Base-by-base conservation (phyloP, 1,140 invertebrate genomes). In the Eupeodes corollae region DNA sequence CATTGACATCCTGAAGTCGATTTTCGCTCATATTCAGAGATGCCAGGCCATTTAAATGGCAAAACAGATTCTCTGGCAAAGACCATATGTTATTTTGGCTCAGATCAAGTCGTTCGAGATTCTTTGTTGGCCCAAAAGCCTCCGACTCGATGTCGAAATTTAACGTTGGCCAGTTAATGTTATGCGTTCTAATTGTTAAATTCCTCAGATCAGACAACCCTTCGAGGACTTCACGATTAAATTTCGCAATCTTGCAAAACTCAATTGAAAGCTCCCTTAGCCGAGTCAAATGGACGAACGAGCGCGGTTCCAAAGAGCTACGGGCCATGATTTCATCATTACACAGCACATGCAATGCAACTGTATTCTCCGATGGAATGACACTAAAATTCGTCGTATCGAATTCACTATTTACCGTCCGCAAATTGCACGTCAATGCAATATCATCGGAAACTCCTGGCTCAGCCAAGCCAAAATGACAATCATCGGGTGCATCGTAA, bases 71-170 rank as follows among this genome's bases (percentile, higher is more conserved):
- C 53, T 86, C 82, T 1, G 89, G 88, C 59, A 94, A 79, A 14
- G 84, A 83, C 81, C 84, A 88, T 52, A 94, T 86, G 61, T 90
- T 90, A 64, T 92, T 92, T 54, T 78, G 81, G 56, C 86, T 88
- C 30, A 95, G 69, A 67, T 94, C 90, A 43, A 94, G 73, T 51
- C 82, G 77, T 70, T 90, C 84, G 57, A 89, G 71, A 59, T 86
- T 79, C 49, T 79, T 71, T 37, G 83, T 78, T 37, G 78, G 76
- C 18, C 72, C 70, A 64, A 88, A 91, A 48, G 80, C 83, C 46
- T 82, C 81, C 9, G 77, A 71, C 50, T 81, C 78, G 51, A 92
- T 74, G 58, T 90, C 84, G 53, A 91, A 73, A 56, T 79, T 84
- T 63, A 88, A 79, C 18, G 77, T 80, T 42, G 77, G 78, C 81